Evolutionary conservation across 2,113 vertebrate genomes (phyloP).

Genomic region (Neotoma lepida): DNA sequence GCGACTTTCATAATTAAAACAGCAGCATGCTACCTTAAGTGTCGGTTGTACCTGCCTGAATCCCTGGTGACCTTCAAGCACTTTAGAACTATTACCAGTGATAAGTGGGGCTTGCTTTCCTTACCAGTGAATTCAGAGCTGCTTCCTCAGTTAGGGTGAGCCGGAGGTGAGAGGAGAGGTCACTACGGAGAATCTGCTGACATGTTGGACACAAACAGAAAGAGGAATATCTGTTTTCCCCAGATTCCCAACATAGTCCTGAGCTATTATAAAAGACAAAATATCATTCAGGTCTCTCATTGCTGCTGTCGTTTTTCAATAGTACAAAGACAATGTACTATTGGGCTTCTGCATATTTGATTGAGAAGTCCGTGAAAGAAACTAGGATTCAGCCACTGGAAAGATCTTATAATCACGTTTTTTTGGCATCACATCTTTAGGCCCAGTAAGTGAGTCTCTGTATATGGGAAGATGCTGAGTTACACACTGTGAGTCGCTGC

Average conservation of each 20-base stretch:
- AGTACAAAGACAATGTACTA: neutral
- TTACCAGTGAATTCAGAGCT: neutral
- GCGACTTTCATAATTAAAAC: slow-evolving; percentile 21
- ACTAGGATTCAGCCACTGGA: neutral
- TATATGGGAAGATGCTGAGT: fast-evolving
- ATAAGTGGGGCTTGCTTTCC: fast-evolving
- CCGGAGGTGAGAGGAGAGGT: neutral
- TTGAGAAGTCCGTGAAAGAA: neutral
- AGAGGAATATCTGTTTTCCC: fast-evolving
- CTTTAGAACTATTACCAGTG: slow-evolving; percentile 20
- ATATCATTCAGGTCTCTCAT: neutral
- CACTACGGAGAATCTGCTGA: neutral
- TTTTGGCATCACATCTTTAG: fast-evolving
- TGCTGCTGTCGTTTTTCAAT: neutral
- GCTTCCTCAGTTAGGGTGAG: neutral
- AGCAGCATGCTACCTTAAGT: neutral
- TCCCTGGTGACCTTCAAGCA: neutral
- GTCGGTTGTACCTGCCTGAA: neutral
- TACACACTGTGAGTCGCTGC: fast-evolving
- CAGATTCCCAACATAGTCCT: fast-evolving
- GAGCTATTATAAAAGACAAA: neutral
- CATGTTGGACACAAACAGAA: neutral
- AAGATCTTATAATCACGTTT: neutral
- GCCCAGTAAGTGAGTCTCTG: no score
- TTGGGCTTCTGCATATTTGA: neutral